Evolutionary conservation across 2,888 invertebrate genomes (phyloP).

Genomic region (Tuta absoluta): DNA sequence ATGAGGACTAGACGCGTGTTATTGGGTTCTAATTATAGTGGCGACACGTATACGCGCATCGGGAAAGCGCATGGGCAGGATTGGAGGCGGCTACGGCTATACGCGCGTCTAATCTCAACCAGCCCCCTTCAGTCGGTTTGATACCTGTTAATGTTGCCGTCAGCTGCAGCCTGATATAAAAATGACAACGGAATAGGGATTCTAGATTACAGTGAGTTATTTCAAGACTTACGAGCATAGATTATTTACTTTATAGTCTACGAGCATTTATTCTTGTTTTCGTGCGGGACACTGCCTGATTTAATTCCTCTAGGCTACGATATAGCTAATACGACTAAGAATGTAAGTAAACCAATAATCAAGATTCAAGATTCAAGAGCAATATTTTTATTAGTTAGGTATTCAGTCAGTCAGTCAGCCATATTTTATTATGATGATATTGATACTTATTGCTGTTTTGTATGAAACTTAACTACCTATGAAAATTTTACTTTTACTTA

Average conservation of each 20-base stretch:
- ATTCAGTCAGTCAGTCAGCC: too few relatives aligned
- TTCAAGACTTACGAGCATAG: neutral
- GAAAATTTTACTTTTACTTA: too few relatives aligned
- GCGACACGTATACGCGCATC: slow-evolving; percentile 36
- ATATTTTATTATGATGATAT: too few relatives aligned
- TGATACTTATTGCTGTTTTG: too few relatives aligned
- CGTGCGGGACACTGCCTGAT: too few relatives aligned
- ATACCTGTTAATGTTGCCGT: slow-evolving; percentile 15
- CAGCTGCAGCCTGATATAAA: neutral
- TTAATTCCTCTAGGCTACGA: too few relatives aligned
- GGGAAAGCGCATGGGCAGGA: slow-evolving; percentile 20
- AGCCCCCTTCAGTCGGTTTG: slow-evolving; percentile 4
- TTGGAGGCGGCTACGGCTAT: neutral
- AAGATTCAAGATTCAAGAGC: too few relatives aligned
- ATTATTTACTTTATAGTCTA: neutral
- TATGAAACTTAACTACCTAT: too few relatives aligned
- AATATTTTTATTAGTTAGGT: too few relatives aligned
- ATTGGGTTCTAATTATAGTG: slow-evolving; percentile 58
- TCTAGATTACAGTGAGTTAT: neutral
- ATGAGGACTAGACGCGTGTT: slow-evolving; percentile 49
- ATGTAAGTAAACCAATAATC: too few relatives aligned
- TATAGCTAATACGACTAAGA: too few relatives aligned
- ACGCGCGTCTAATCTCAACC: neutral
- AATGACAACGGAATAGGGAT: neutral
- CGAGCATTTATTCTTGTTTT: too few relatives aligned